These are phyloP conservation scores for Drosophila prostipennis DNA, from an alignment of 2,888 invertebrate genomes.

Conservation along the genomic window DNA sequence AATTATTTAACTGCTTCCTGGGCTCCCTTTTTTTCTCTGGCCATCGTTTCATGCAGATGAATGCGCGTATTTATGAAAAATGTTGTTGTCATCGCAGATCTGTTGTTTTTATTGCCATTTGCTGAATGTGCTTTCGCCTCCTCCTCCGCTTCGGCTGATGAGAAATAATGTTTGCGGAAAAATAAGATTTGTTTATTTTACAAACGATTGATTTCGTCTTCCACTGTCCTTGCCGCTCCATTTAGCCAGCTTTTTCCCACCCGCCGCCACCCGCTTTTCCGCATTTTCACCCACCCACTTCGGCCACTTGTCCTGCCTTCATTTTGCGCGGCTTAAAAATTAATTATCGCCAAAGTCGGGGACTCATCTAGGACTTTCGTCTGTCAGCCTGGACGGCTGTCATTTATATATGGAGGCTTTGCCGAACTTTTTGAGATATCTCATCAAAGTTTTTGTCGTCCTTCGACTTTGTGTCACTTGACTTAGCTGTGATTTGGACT, in stretches of 20 bases:
- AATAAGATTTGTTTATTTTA: constrained; percentile 80
- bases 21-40: constrained; percentile 11
- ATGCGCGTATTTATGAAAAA: constrained; percentile 79
- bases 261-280: not conserved
- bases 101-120: constrained; percentile 47
- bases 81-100: constrained; percentile 70
- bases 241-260: constrained; percentile 4
- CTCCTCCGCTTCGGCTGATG: constrained; percentile 58
- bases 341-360: constrained; percentile 67
- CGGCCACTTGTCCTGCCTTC: constrained; percentile 61
- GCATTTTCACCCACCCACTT: constrained; percentile 4
- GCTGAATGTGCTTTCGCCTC: constrained; percentile 36
- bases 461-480: constrained; percentile 45
- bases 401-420: constrained; percentile 61
- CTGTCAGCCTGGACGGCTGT: constrained; percentile 48
- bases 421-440: constrained; percentile 63
- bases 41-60: constrained; percentile 73
- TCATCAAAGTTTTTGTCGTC: constrained; percentile 56
- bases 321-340: constrained; percentile 78
- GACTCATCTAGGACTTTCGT: constrained; percentile 21
- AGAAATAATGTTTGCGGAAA: constrained; percentile 80
- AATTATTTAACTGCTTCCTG: not conserved
- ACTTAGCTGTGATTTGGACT: constrained; percentile 59
- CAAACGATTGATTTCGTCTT: constrained; percentile 75
- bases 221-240: constrained; percentile 4